phyloP scores from a whole-genome alignment of 2,888 invertebrate species.

The Lampropteryx suffumata region DNA sequence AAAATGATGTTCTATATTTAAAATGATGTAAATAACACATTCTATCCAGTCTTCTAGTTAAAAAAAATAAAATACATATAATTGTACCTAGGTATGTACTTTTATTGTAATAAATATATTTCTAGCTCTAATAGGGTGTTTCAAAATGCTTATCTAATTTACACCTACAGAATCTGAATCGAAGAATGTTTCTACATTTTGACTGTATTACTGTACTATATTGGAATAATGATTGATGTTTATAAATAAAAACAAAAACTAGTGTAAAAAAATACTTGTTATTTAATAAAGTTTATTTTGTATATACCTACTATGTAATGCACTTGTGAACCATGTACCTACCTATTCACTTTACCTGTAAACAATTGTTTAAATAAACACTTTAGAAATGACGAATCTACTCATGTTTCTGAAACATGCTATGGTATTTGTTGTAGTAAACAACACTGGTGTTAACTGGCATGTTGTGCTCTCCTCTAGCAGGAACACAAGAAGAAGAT shows the following conservation, averaged over 20 bases:
- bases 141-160: constrained; percentile 1
- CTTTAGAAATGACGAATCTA: no score
- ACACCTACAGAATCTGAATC: not conserved
- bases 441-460: no score
- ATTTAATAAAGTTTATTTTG: constrained; percentile 10
- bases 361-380: no score
- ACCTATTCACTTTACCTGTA: no score
- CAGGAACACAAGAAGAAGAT: no score
- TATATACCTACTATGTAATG: constrained; percentile 11
- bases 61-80: no score
- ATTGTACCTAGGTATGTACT: no score
- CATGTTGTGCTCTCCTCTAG: no score
- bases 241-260: not conserved
- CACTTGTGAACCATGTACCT: constrained; percentile 12
- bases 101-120: constrained; percentile 7
- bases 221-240: no score
- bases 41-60: constrained; percentile 10
- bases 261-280: constrained; percentile 4
- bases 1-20: constrained; percentile 1
- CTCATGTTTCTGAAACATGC: no score
- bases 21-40: constrained; percentile 12
- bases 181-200: not conserved
- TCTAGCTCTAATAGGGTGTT: constrained; percentile 10
- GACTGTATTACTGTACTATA: not conserved
- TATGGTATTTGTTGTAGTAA: no score